Conservation (phyloP, 2,113 vertebrate species). For the Xenus cinereus region DNA sequence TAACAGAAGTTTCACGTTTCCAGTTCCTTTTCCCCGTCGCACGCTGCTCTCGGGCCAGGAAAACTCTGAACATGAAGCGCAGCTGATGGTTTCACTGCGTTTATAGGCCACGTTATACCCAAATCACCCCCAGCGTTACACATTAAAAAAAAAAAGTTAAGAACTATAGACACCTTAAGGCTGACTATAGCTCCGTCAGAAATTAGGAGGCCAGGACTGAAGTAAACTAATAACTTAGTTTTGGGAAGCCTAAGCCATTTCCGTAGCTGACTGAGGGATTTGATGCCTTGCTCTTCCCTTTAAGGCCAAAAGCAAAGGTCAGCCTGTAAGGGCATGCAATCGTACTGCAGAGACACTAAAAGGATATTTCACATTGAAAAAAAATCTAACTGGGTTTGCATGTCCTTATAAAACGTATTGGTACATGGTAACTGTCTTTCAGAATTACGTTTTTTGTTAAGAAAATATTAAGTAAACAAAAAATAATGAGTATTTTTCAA, state of each 20-base stretch:
- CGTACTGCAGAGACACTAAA: background rate
- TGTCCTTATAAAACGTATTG: fast-evolving
- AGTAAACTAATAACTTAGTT: background rate
- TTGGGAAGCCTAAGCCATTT: background rate
- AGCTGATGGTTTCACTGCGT: background rate
- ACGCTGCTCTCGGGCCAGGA: background rate
- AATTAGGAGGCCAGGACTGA: background rate
- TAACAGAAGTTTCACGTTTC: background rate
- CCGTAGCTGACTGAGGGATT: background rate
- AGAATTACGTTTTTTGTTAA: background rate
- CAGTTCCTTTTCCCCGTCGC: background rate
- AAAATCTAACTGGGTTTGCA: background rate
- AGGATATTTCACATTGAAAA: background rate
- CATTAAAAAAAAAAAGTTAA: background rate
- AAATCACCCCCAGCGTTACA: background rate
- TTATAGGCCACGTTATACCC: background rate
- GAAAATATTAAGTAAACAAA: background rate
- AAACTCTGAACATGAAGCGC: background rate
- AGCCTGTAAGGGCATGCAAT: background rate
- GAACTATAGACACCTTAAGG: background rate
- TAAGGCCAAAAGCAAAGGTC: background rate
- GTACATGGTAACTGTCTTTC: background rate
- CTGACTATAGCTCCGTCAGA: background rate
- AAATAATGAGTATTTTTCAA: background rate
- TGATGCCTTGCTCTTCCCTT: background rate